Percentiles rank a stretch among this genome's conserved stretches.
phyloP scores from a whole-genome alignment of 2,888 invertebrate species.

The Resseliella maxima region DNA sequence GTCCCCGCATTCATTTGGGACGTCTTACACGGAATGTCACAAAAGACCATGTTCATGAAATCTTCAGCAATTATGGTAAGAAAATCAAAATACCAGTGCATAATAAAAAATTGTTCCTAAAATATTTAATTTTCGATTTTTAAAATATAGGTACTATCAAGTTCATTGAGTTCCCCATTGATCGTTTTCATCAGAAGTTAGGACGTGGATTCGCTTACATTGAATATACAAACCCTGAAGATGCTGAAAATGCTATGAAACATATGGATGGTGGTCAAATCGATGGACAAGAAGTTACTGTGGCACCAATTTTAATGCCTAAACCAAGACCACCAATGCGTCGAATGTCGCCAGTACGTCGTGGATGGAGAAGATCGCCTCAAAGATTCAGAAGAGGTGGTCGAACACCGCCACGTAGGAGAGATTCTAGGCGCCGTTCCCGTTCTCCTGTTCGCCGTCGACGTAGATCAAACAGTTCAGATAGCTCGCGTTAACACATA shows the following conservation, averaged over 20 bases:
- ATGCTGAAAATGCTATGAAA: slow-evolving; percentile 98
- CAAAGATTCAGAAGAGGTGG: slow-evolving; percentile 62
- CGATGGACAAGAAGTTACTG: slow-evolving; percentile 95
- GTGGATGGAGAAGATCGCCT: slow-evolving; percentile 65
- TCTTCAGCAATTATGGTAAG: slow-evolving; percentile 86
- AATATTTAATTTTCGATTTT: background rate
- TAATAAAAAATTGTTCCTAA: too few relatives aligned
- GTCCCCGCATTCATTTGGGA: slow-evolving; percentile 88
- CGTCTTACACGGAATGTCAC: slow-evolving; percentile 92
- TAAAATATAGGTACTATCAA: slow-evolving; percentile 37
- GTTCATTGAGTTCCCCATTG: slow-evolving; percentile 88
- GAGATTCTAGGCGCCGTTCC: slow-evolving; percentile 66
- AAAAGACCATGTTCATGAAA: slow-evolving; percentile 89
- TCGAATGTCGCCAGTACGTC: slow-evolving; percentile 63
- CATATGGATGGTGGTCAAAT: slow-evolving; percentile 99
- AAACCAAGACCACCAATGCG: slow-evolving; percentile 68
- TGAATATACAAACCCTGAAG: slow-evolving; percentile 92
- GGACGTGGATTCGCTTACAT: slow-evolving; percentile 96
- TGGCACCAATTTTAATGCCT: slow-evolving; percentile 89
- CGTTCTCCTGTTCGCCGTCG: slow-evolving; percentile 66
- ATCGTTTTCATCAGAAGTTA: slow-evolving; percentile 87
- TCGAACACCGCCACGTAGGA: slow-evolving; percentile 64
- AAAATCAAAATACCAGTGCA: background rate
- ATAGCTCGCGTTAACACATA: slow-evolving; percentile 63
- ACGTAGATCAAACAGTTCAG: slow-evolving; percentile 67